Conservation (phyloP, 1,140 invertebrate genomes). For the Plutomurus gul region DNA sequence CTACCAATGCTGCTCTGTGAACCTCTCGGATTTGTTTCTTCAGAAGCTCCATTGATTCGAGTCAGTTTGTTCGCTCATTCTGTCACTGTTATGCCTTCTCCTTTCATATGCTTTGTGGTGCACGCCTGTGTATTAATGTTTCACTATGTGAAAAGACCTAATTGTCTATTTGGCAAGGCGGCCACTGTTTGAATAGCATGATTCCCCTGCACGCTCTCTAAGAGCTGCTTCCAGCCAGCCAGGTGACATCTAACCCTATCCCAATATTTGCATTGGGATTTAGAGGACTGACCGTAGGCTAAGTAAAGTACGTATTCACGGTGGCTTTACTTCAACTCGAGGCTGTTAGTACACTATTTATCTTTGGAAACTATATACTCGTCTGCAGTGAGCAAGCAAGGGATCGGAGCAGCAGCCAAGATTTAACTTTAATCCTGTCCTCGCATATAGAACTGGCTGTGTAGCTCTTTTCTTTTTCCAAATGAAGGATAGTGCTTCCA, state of each 20-base stretch:
- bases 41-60: neutral
- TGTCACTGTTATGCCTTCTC: neutral
- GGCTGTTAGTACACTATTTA: neutral
- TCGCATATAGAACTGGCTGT: neutral
- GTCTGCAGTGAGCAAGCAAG: neutral
- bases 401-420: neutral
- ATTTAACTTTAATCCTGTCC: neutral
- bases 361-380: conserved; percentile 9
- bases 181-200: conserved; percentile 33
- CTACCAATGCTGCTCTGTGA: too few relatives aligned
- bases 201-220: conserved; percentile 3
- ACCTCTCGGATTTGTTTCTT: neutral
- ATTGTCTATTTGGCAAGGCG: conserved; percentile 8
- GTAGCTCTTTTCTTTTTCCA: neutral
- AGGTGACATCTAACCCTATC: conserved; percentile 52
- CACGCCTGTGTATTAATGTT: conserved; percentile 23
- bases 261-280: conserved; percentile 53
- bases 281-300: conserved; percentile 40
- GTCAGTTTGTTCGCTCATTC: neutral
- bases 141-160: conserved; percentile 12
- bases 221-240: conserved; percentile 36
- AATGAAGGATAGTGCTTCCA: neutral
- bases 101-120: conserved; percentile 10
- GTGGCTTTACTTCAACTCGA: neutral
- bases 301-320: conserved; percentile 10